Conservation (phyloP, 2,888 invertebrate genomes). For the Anarsia innoxiella region DNA sequence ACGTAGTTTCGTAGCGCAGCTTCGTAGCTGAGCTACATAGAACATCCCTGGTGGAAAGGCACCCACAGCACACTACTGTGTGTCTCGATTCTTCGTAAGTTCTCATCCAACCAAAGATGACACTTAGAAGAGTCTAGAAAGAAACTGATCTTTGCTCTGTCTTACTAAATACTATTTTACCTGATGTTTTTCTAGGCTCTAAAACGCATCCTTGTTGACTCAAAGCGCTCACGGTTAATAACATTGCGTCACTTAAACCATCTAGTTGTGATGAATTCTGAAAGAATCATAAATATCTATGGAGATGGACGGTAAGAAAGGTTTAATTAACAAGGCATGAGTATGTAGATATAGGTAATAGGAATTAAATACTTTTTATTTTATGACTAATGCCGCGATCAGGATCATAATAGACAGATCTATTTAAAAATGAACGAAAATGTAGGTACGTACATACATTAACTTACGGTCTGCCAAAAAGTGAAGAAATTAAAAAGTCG, state of each 20-base stretch:
- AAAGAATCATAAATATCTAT: background rate
- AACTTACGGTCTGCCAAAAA: too few relatives aligned
- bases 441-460: too few relatives aligned
- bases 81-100: too few relatives aligned
- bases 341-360: background rate
- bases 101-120: too few relatives aligned
- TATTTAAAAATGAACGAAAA: background rate
- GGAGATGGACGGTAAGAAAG: background rate
- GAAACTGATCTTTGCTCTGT: background rate
- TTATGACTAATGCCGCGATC: conserved; percentile 13
- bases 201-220: conserved; percentile 74
- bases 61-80: background rate
- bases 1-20: too few relatives aligned
- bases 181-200: conserved; percentile 54
- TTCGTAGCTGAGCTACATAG: too few relatives aligned
- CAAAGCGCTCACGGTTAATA: conserved; percentile 71
- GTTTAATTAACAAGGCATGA: background rate
- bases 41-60: too few relatives aligned
- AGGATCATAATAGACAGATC: conserved; percentile 6
- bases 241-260: conserved; percentile 56
- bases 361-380: background rate
- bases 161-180: conserved; percentile 20
- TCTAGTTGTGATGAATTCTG: conserved; percentile 24
- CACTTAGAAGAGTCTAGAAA: too few relatives aligned
- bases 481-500: too few relatives aligned